Evolutionary conservation across 2,888 invertebrate species (phyloP).

Genomic region (Nephrocerus scutellatus): DNA sequence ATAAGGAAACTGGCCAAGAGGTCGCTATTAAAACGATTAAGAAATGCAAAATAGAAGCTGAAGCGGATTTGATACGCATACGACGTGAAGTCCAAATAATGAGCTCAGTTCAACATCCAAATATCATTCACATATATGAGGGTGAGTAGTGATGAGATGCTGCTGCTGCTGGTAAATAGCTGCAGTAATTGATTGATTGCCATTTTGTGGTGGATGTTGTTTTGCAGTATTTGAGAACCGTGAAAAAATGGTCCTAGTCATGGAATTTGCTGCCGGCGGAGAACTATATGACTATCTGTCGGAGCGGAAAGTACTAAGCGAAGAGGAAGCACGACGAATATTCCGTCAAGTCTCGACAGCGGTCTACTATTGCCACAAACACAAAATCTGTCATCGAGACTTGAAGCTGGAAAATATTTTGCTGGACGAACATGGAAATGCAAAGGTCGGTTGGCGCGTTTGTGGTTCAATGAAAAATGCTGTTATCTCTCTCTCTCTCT

Average conservation of each 20-base stretch:
- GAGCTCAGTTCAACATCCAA: constrained; percentile 97
- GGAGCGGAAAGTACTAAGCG: constrained; percentile 81
- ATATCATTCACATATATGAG: constrained; percentile 99
- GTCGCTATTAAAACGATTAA: constrained; percentile 98
- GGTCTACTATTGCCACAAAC: constrained; percentile 96
- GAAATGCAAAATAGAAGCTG: constrained; percentile 94
- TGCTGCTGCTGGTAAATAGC: not conserved
- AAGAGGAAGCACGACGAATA: constrained; percentile 87
- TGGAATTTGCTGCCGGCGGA: constrained; percentile 98
- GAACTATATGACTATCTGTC: constrained; percentile 96
- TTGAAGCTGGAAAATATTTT: constrained; percentile 92
- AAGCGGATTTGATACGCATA: constrained; percentile 93
- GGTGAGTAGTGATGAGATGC: constrained; percentile 53
- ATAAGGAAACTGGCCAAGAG: constrained; percentile 96
- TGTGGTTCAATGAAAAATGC: too few relatives aligned
- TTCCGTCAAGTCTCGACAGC: constrained; percentile 96
- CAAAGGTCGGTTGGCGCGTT: constrained; percentile 69
- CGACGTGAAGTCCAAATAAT: constrained; percentile 97
- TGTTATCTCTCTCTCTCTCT: not conserved
- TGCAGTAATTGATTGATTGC: not conserved
- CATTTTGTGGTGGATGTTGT: not conserved
- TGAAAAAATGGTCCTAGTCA: constrained; percentile 98
- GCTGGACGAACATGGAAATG: constrained; percentile 86
- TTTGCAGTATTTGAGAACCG: constrained; percentile 89
- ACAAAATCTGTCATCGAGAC: constrained; percentile 95